Percentiles rank a stretch among this genome's conserved stretches.
phyloP scores from a whole-genome alignment of 2,888 invertebrate species.

The Ellobium chinense region DNA sequence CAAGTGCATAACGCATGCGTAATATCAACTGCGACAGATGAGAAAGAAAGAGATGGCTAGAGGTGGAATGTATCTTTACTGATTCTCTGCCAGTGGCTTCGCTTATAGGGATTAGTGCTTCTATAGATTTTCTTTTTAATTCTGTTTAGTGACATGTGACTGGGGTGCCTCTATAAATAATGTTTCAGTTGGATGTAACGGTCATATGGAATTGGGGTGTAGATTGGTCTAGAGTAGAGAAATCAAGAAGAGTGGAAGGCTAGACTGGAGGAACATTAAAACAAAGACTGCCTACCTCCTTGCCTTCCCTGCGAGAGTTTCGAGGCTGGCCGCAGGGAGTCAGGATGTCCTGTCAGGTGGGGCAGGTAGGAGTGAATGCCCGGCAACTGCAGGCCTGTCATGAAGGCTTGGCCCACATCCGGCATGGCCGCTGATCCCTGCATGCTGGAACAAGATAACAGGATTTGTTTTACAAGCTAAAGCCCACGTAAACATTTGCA shows the following conservation, averaged over 20 bases:
- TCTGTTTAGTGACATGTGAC: too few species aligned
- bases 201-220: not conserved
- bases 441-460: not conserved
- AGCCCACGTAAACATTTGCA: not conserved
- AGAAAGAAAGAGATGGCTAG: too few species aligned
- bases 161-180: not conserved
- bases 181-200: not conserved
- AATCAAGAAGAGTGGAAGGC: not conserved
- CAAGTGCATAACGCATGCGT: too few species aligned
- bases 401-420: slow-evolving; percentile 11
- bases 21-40: too few species aligned
- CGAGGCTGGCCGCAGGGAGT: slow-evolving; percentile 88
- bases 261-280: not conserved
- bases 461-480: not conserved
- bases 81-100: too few species aligned
- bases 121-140: too few species aligned
- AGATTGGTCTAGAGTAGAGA: not conserved
- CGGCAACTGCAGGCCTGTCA: slow-evolving; percentile 83
- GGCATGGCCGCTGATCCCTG: not conserved
- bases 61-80: too few species aligned
- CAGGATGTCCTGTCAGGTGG: slow-evolving; percentile 88
- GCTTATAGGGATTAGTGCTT: too few species aligned
- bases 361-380: slow-evolving; percentile 92
- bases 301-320: slow-evolving; percentile 86
- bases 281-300: slow-evolving; percentile 80